phyloP scores from a whole-genome alignment of 2,113 vertebrate species.

The Mola mola region DNA sequence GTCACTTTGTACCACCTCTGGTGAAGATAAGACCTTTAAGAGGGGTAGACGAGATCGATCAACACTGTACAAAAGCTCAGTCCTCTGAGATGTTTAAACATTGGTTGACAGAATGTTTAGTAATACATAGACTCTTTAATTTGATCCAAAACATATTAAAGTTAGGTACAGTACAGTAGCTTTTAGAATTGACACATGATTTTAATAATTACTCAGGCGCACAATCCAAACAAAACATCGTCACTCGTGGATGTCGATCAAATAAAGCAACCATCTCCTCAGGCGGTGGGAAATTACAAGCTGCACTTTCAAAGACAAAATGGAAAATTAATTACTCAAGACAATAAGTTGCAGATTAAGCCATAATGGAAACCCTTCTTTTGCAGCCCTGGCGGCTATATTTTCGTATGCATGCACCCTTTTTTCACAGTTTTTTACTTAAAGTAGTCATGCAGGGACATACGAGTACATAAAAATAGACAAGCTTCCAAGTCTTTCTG shows the following conservation, averaged over 20 bases:
- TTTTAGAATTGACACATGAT: too few relatives aligned
- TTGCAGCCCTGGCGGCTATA: neutral
- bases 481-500: neutral
- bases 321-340: neutral
- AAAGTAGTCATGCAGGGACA: neutral
- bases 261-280: neutral
- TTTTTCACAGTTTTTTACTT: too few relatives aligned
- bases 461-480: neutral
- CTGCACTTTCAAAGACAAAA: neutral
- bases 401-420: neutral
- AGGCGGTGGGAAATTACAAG: neutral
- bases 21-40: conserved; percentile 14
- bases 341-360: neutral
- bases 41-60: conserved; percentile 9
- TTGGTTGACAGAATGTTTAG: neutral
- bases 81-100: neutral
- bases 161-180: too few relatives aligned
- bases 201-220: too few relatives aligned
- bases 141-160: too few relatives aligned
- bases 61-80: neutral
- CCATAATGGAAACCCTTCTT: too few relatives aligned
- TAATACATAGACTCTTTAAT: too few relatives aligned
- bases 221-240: too few relatives aligned
- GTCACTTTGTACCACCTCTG: conserved; percentile 38
- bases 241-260: neutral